A percentile compares a stretch with the other conserved stretches of the same genome.
Conservation (phyloP, 2,888 invertebrate species). For the Gandaritis pyraliata region DNA sequence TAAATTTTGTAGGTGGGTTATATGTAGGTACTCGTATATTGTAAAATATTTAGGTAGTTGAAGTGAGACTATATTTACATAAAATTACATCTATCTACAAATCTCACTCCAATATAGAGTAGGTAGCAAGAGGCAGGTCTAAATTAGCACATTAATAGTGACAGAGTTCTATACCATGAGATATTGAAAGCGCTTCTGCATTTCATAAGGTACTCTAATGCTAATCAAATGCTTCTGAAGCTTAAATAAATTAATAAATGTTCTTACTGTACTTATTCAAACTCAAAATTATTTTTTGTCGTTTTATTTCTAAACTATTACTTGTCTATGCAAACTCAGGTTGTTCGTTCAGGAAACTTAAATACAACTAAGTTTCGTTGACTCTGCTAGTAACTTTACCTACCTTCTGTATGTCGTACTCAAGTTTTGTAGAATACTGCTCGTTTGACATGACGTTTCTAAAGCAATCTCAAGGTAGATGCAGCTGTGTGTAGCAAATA, state of each 20-base stretch:
- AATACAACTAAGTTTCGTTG: constrained; percentile 60
- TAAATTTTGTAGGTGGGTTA: background rate
- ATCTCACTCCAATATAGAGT: background rate
- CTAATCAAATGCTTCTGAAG: too few species aligned
- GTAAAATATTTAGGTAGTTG: too few species aligned
- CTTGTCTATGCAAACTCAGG: constrained; percentile 46
- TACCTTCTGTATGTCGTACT: constrained; percentile 47
- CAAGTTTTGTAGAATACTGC: constrained; percentile 49
- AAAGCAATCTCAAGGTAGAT: constrained; percentile 31
- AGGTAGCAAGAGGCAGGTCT: background rate
- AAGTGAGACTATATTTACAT: background rate
- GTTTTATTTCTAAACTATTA: constrained; percentile 11
- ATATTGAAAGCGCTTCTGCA: too few species aligned
- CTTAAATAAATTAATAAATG: too few species aligned
- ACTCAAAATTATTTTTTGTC: background rate
- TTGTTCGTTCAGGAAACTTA: constrained; percentile 56
- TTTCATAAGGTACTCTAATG: too few species aligned
- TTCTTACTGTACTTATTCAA: background rate
- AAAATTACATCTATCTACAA: background rate
- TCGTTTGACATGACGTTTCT: constrained; percentile 36
- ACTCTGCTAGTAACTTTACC: constrained; percentile 52
- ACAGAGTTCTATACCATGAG: too few species aligned
- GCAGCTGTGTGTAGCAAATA: constrained; percentile 10
- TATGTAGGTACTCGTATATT: too few species aligned
- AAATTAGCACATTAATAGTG: background rate